phyloP scores from a whole-genome alignment of 2,113 vertebrate genomes.

The Phrynocephalus versicolor region DNA sequence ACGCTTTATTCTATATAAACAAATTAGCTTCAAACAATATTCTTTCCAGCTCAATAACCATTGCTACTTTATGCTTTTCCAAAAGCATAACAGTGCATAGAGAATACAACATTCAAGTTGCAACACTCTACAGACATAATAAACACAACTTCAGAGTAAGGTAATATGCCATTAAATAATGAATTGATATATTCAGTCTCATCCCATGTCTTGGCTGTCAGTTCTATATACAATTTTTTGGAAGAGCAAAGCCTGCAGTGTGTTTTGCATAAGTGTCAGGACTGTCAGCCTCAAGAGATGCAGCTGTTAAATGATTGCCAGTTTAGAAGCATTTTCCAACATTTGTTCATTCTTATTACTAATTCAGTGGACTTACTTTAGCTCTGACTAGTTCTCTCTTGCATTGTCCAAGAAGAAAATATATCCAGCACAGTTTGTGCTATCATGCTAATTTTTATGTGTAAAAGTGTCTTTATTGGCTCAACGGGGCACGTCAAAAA shows the following conservation, averaged over 20 bases:
- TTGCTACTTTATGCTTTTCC: neutral
- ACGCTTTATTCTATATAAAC: too few relatives aligned
- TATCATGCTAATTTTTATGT: slow-evolving; percentile 31
- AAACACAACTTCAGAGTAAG: neutral
- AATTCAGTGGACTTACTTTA: slow-evolving; percentile 44
- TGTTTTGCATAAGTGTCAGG: neutral
- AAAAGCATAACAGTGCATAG: neutral
- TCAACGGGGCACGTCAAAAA: slow-evolving; percentile 30
- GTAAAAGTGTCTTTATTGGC: slow-evolving; percentile 37
- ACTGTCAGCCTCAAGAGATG: slow-evolving; percentile 8
- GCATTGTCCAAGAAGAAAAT: slow-evolving; percentile 19
- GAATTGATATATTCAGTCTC: slow-evolving; percentile 13
- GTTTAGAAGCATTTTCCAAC: slow-evolving; percentile 31
- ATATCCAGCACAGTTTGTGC: slow-evolving; percentile 46
- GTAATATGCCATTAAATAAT: slow-evolving; percentile 1
- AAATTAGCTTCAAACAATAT: too few relatives aligned
- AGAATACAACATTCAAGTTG: neutral
- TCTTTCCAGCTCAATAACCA: neutral
- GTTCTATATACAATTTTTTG: slow-evolving; percentile 19
- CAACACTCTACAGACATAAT: neutral
- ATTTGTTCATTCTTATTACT: slow-evolving; percentile 39
- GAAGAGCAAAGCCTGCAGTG: slow-evolving; percentile 16
- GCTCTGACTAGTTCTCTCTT: slow-evolving; percentile 36
- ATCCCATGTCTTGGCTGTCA: slow-evolving; percentile 12
- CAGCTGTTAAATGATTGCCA: slow-evolving; percentile 20